Evolutionary conservation across 2,797 vertebrate genomes (phyloP), one percentile per base, ranked within the genome.

Genomic region (Poecilia wingei): DNA sequence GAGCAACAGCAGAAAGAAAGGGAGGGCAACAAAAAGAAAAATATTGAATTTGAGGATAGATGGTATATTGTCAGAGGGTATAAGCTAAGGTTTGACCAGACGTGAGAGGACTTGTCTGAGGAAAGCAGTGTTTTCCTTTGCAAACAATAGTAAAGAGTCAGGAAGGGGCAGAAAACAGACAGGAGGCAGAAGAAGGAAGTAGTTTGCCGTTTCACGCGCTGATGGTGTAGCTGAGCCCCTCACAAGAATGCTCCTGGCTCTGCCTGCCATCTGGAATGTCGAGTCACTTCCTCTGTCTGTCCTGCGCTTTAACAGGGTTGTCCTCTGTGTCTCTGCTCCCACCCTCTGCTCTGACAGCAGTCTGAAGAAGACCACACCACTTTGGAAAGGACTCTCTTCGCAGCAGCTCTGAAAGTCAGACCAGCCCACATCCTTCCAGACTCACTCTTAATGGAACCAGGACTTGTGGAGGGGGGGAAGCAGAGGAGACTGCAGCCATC

Each of bases 271-370:
- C 95, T 94, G 95, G 94, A 95, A 93, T 89, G 85, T 87, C 86
- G 89, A 95, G 93, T 91, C 87, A 95, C 95, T 94, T 95, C 94
- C 94, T 94, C 90, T 90, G 84, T 92, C 92, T 93, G 92, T 83
- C 79, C 83, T 70, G 72, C 31, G 53, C 84, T 92, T 83, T 88
- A 78, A 87, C 55, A 79, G 91, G 90, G 87, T 89, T 89, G 89
- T 92, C 92, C 89, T 92, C 82, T 88, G 79, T 82, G 76, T 89
- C 83, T 81, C 55, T 82, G 82, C 78, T 46, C 91, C 90, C 91
- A 88, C 90, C 89, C 83, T 79, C 87, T 77, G 83, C 79, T 83
- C 88, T 92, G 92, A 93, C 85, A 89, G 84, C 87, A 49, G 81
- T 55, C 79, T 77, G 83, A 81, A 83, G 85, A 92, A 83, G 85